Base-by-base conservation (phyloP, 1,140 invertebrate genomes). In the Cyphomyrmex costatus region DNA sequence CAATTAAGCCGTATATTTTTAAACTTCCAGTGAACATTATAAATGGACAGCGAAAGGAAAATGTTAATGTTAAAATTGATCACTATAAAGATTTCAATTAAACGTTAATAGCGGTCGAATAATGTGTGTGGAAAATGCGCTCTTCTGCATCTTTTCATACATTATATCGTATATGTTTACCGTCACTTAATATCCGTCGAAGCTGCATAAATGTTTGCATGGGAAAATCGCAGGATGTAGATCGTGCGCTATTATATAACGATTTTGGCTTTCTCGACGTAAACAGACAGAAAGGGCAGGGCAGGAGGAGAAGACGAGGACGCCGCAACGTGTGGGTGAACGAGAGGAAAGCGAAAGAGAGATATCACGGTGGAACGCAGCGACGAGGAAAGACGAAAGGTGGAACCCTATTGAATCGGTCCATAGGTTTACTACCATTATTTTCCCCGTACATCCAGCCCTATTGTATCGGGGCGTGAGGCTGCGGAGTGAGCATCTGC, bases 381-480 rank as follows among this genome's bases (percentile, higher is more conserved):
- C 66, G 68, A 71, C 53, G 68, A 42, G 63, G 33, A 80, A 80
- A 53, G 24, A 71, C 42, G 71, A 19, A 89, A 89, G 84, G 61
- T 76, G 87, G 87, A 86, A 77, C 76, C 84, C 83, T 89, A 89
- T 89, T 89, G 88, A 89, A 79, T 89, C 87, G 76, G 87, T 86
- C 88, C 87, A 77, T 86, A 89, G 87, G 83, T 89, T 89, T 89
- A 89, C 87, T 51, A 71, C 85, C 78, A 86, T 90, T 90, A 90
- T 90, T 89, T 89, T 87, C 88, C 85, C 79, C 88, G 77, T 87
- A 51, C 60, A 77, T 77, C 88, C 60, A 73, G 88, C 76, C 78
- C 88, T 85, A 86, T 89, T 90, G 88, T 90, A 77, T 78, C 73
- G 71, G 78, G 88, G 88, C 88, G 88, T 90, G 88, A 90, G 88